Evolutionary conservation across 1,140 invertebrate species (phyloP), one percentile per base, ranked within the genome.

Genomic region (Diorhabda sublineata): DNA sequence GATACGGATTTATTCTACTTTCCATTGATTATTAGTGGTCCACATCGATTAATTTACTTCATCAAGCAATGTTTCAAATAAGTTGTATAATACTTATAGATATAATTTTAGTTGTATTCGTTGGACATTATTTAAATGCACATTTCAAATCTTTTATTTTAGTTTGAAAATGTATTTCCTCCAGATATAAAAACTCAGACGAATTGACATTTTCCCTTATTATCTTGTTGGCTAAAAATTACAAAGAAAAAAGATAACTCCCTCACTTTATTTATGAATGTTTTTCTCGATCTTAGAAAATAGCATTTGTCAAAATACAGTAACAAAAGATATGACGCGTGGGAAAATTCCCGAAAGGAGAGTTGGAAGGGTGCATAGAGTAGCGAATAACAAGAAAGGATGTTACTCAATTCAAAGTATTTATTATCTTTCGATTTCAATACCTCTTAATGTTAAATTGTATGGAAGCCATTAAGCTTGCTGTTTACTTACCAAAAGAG

Each of bases 251-350:
- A 62, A 44, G 7, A 62, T 62, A 62, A 43, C 45, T 44, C 61
- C 42, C 42, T 61, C 42, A 61, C 42, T 62, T 62, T 62, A 62
- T 62, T 62, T 62, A 62, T 62, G 61, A 45, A 44, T 62, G 61
- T 62, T 62, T 62, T 62, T n/a, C 42, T 3, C 42, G 61, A 62
- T 5, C 44, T 62, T 9, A 44, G 61, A 62, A 59, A 62, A 62
- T 62, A 62, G 45, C 4, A 62, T 62, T 62, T 62, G 61, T 45
- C 61, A 62, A n/a, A 62, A 42, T 52, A 52, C 6, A 52, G 47
- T 44, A 44, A 62, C 42, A 45, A 62, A 62, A 62, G 61, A 62
- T 62, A n/a, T 43, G 42, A 62, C 61, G 47, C 58, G 58, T 59
- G 58, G 58, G 58, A 59, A 52, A 52, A 52, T 52, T 52, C n/a